Percentiles rank a stretch among this genome's conserved stretches.
Evolutionary conservation across 2,888 invertebrate genomes (phyloP).

Genomic region (Nomada goodeniana): DNA sequence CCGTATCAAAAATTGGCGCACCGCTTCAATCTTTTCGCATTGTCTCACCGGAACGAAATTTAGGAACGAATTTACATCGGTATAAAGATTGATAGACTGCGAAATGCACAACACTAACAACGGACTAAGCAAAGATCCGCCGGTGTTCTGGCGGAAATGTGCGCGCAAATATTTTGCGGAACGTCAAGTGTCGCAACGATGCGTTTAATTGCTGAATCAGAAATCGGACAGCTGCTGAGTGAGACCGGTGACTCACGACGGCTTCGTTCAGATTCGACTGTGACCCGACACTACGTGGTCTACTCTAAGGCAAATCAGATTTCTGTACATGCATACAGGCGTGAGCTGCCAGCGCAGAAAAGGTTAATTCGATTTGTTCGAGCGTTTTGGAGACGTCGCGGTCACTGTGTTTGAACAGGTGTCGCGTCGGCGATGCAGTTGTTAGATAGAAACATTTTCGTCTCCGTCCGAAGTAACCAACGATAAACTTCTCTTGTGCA

Average conservation of each 20-base stretch:
- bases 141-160: conserved; percentile 31
- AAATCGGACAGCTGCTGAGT: conserved; percentile 51
- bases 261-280: conserved; percentile 57
- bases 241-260: conserved; percentile 57
- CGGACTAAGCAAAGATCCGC: no score
- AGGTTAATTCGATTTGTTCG: conserved; percentile 12
- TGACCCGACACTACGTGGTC: conserved; percentile 42
- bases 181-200: conserved; percentile 38
- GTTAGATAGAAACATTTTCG: neutral
- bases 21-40: no score
- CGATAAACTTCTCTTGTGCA: neutral
- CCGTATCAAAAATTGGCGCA: no score
- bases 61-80: no score
- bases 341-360: conserved; percentile 15
- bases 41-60: no score
- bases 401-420: conserved; percentile 16
- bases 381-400: neutral
- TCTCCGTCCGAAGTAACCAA: neutral
- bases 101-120: no score
- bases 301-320: conserved; percentile 37
- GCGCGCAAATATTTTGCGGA: conserved; percentile 12
- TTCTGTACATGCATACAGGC: neutral
- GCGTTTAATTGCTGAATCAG: conserved; percentile 66
- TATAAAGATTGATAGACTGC: no score
- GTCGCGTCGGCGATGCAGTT: neutral